Percentiles rank a stretch among this genome's conserved stretches.
phyloP scores from a whole-genome alignment of 92 coral and sea anemone species.

The Phenganax subtilis region DNA sequence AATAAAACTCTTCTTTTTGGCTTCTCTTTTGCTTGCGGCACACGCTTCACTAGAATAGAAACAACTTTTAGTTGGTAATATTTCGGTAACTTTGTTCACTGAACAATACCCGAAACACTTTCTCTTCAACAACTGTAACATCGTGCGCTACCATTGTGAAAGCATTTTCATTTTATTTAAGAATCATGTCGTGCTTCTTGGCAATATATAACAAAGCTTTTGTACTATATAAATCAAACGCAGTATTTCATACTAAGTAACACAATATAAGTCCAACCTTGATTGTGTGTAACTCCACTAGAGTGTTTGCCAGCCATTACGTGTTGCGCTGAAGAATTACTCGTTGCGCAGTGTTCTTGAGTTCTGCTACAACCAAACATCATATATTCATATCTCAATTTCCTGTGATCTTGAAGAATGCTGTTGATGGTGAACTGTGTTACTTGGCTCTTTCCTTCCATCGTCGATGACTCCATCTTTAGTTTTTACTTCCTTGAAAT shows the following conservation, averaged over 20 bases:
- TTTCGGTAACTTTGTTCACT: background rate
- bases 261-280: no score
- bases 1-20: conserved; percentile 81
- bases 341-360: background rate
- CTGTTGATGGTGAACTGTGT: conserved; percentile 17
- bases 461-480: conserved; percentile 2
- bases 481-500: background rate
- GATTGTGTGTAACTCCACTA: no score
- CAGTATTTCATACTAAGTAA: no score
- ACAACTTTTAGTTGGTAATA: background rate
- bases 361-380: background rate
- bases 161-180: no score
- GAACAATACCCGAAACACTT: background rate
- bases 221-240: no score
- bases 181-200: no score
- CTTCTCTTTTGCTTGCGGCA: conserved; percentile 42
- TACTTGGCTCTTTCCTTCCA: background rate
- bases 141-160: no score
- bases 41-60: conserved; percentile 15
- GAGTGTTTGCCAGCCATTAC: no score
- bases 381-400: background rate
- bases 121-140: no score
- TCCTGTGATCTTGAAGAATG: background rate
- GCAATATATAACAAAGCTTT: no score
- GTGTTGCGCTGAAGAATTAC: no score